Evolutionary conservation across 2,888 invertebrate genomes (phyloP).

Genomic region (Balanococcus diminutus): DNA sequence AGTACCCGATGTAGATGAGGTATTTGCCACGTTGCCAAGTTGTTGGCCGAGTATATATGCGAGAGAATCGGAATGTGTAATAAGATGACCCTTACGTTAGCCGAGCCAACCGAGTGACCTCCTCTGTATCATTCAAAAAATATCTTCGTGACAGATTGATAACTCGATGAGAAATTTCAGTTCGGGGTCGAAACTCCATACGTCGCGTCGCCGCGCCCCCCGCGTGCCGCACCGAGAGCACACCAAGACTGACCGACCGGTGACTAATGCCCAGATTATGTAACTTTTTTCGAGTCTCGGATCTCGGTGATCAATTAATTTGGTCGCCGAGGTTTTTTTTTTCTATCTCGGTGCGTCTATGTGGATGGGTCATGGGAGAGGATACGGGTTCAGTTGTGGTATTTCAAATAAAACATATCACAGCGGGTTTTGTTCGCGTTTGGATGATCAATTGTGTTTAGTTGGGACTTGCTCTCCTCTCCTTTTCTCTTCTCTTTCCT

Average conservation of each 20-base stretch:
- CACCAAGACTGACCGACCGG: too few relatives aligned
- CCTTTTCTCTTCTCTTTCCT: too few relatives aligned
- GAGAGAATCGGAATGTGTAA: neutral
- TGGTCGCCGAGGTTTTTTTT: too few relatives aligned
- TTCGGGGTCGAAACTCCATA: neutral
- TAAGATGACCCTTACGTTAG: conserved; percentile 3
- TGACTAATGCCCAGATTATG: neutral
- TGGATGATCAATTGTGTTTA: too few relatives aligned
- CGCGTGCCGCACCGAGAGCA: neutral
- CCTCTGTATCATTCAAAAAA: neutral
- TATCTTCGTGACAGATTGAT: neutral
- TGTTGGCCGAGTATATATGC: neutral
- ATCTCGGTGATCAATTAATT: neutral
- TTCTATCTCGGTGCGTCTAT: too few relatives aligned
- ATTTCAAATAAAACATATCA: too few relatives aligned
- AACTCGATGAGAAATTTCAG: neutral
- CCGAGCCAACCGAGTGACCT: neutral
- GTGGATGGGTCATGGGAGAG: too few relatives aligned
- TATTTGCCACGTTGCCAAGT: neutral
- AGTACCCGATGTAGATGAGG: neutral
- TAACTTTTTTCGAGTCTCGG: neutral
- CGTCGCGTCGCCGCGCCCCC: neutral
- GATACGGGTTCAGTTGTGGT: too few relatives aligned
- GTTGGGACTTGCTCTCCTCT: too few relatives aligned
- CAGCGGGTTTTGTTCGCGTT: too few relatives aligned